Base-by-base conservation (phyloP, 2,797 vertebrate species). In the Halcyon badia region DNA sequence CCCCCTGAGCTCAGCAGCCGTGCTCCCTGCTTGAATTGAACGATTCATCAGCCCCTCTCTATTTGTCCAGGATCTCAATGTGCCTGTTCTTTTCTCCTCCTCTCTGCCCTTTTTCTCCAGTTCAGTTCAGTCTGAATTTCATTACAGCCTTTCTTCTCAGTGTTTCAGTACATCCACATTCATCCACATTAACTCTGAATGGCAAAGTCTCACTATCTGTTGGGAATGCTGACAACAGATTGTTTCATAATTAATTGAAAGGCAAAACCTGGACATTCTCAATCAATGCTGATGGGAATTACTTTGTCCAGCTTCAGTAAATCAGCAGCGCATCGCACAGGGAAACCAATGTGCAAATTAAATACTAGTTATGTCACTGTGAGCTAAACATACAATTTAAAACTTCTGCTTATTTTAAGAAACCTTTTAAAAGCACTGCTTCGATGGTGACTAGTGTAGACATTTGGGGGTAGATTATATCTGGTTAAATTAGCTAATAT, bases 181-280 rank as follows among this genome's bases (percentile, higher is more conserved):
- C 65, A 77, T 60, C 84, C 54, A 17, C 87, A 84, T 83, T 90
- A 91, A 78, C 89, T 95, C 91, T 4, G 85, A 96, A 88, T 28
- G 80, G 95, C 76, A 81, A 97, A 97, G 89, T 92, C 79, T 75
- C 77, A 24, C 92, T 89, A 28, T 94, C 93, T 78, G 94, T 83
- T 76, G 91, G 85, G 94, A 95, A 95, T 69, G 89, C 77, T 89
- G 96, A 96, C 97, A 95, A 95, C 95, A 97, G 96, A 95, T 90
- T 94, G 95, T 87, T 97, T 94, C 92, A 68, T 95, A 96, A 97
- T 97, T 96, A 97, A 97, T 79, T 96, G 97, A 97, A 94, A 83
- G 94, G 96, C 95, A 97, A 94, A 97, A 92, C 79, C 95, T 92
- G 97, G 97, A 89, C 82, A 65, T 78, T 94, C 90, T 96, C 94